phyloP scores from a whole-genome alignment of 2,797 vertebrate species.

The Melanotaenia boesemani region DNA sequence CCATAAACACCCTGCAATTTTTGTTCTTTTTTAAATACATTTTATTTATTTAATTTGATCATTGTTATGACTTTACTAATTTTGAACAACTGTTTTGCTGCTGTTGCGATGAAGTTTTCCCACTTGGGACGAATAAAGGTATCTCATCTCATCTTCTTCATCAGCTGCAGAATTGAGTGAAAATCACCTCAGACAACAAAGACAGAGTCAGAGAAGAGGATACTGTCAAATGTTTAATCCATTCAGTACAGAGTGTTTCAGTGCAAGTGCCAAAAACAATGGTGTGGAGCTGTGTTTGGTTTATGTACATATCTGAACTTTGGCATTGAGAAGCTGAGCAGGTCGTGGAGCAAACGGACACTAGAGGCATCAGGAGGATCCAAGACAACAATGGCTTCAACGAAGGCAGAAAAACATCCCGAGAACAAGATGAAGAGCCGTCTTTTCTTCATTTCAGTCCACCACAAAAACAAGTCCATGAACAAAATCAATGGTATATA shows the following conservation, averaged over 20 bases:
- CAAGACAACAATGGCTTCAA: conserved; percentile 1
- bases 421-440: conserved; percentile 44
- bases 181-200: not conserved
- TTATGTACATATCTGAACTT: conserved; percentile 76
- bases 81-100: no score
- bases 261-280: conserved; percentile 83
- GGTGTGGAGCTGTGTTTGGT: conserved; percentile 68
- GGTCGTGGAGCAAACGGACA: conserved; percentile 21
- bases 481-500: conserved; percentile 87
- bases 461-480: conserved; percentile 87
- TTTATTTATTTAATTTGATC: no score
- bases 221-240: conserved; percentile 83
- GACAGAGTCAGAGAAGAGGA: not conserved
- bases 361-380: conserved; percentile 33
- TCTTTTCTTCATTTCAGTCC: conserved; percentile 86
- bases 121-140: no score
- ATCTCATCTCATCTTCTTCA: no score
- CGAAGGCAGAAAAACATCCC: conserved; percentile 17
- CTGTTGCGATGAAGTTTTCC: no score
- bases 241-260: conserved; percentile 81
- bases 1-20: no score
- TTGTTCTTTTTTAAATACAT: no score
- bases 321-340: conserved; percentile 61
- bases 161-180: no score
- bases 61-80: no score